These are phyloP conservation scores for Mythimna lalbum DNA, from an alignment of 2,888 invertebrate genomes.

Conservation along the genomic window DNA sequence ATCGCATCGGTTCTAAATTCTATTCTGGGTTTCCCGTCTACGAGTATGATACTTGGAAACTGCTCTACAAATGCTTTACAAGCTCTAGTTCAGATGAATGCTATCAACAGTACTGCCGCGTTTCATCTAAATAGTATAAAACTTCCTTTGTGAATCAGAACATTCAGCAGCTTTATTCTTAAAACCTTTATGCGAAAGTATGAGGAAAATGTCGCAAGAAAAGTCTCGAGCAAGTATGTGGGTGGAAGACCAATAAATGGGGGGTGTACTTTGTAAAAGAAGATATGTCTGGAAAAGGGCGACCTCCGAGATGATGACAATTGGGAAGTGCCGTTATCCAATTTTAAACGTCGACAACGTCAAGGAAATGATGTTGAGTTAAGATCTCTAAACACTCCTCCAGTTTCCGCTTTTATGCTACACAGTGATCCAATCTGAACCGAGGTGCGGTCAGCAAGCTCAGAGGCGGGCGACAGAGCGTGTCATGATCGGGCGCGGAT, in stretches of 20 bases:
- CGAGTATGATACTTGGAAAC: constrained; percentile 3
- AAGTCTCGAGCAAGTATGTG: not conserved
- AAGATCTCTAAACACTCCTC: not conserved
- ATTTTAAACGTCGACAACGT: not conserved
- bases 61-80: not conserved
- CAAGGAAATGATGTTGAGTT: not conserved
- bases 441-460: constrained; percentile 65
- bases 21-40: constrained; percentile 6
- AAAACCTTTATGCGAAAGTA: not conserved
- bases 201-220: not conserved
- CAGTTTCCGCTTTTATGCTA: constrained; percentile 22
- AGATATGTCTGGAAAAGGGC: not conserved
- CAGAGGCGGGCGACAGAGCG: constrained; percentile 78
- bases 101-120: too few relatives aligned
- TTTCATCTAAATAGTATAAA: not conserved
- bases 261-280: not conserved
- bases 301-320: not conserved
- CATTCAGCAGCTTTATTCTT: not conserved
- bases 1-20: not conserved
- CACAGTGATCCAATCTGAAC: constrained; percentile 24
- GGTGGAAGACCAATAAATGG: not conserved
- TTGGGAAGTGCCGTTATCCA: not conserved
- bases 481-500: constrained; percentile 74
- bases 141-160: too few relatives aligned
- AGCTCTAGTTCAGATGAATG: not conserved